A percentile compares a stretch with the other conserved stretches of the same genome.
phyloP scores from a whole-genome alignment of 2,797 vertebrate species.

The Bucorvus abyssinicus region DNA sequence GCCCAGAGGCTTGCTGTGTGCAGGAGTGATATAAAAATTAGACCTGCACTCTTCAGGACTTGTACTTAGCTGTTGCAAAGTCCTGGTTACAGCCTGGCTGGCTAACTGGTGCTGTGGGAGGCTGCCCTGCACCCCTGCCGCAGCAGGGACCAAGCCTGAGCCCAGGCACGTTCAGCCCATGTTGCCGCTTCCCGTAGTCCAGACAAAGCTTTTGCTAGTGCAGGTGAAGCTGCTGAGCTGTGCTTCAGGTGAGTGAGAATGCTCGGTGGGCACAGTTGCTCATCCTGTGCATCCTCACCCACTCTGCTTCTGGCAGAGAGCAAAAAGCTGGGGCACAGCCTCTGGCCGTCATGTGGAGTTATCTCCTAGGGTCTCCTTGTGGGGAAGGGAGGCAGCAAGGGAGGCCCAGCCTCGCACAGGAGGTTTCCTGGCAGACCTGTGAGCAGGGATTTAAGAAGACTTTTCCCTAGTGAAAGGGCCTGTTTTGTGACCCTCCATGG shows the following conservation, averaged over 20 bases:
- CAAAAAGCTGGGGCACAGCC: neutral
- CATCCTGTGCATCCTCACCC: neutral
- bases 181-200: neutral
- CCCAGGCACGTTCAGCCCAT: neutral
- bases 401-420: neutral
- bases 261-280: neutral
- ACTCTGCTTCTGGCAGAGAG: neutral
- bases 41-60: neutral
- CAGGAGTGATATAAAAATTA: neutral
- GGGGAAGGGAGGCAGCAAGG: neutral
- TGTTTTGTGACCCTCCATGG: accelerated
- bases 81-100: neutral
- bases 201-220: neutral
- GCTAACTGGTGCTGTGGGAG: neutral
- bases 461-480: neutral
- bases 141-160: neutral
- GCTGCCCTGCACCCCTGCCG: neutral
- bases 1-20: accelerated
- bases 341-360: accelerated
- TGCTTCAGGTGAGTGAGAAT: neutral
- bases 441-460: neutral
- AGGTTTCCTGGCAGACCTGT: neutral
- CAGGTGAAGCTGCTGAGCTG: neutral
- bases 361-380: neutral
- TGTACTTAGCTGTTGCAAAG: neutral